Base-by-base conservation (phyloP, 2,797 vertebrate species). In the Morelia viridis region DNA sequence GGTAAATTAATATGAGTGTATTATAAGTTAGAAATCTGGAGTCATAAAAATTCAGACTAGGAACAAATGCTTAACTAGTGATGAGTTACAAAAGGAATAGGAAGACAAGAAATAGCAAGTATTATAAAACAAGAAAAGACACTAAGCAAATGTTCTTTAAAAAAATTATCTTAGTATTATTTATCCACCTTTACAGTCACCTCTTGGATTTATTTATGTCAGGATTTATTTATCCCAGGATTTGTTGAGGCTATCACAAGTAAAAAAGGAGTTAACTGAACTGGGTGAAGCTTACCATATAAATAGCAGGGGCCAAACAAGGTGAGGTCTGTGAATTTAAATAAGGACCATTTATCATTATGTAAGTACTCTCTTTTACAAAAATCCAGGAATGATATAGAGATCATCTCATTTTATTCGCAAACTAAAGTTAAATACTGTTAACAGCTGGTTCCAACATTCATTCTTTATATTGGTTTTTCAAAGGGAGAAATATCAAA, bases 1-100 rank as follows among this genome's bases (percentile, higher is more conserved):
- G 98, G 99, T 98, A 94, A 96, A 97, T 96, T 50, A 57, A 17
- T 10, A 87, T 17, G 76, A 89, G 50, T 93, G 92, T 91, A 89
- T 65, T 57, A 93, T 90, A 90, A 76, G 90, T 92, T 0, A 58
- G n/a, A 64, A 64, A 89, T 22, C 1, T 89, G 92, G 68, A 94
- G 94, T 93, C 93, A 92, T 91, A 83, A 89, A 19, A 10, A 11
- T 80, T 95, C 28, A 93, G 91, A 90, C 53, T 28, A 28, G 88
- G 89, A 94, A 92, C 85, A 95, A 93, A 89, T 46, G 83, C 64
- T 94, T 80, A 61, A 26, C 56, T 85, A 60, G 5, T 65, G 60
- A 5, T 41, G 24, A 46, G 17, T 76, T 13, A 41, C 62, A 6
- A 58, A 84, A 6, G 19, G 17, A 35, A 35, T 26, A 58, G 86